These are phyloP conservation scores for Axea sp. DNA, from an alignment of 2,888 invertebrate genomes.

Conservation along the genomic window DNA sequence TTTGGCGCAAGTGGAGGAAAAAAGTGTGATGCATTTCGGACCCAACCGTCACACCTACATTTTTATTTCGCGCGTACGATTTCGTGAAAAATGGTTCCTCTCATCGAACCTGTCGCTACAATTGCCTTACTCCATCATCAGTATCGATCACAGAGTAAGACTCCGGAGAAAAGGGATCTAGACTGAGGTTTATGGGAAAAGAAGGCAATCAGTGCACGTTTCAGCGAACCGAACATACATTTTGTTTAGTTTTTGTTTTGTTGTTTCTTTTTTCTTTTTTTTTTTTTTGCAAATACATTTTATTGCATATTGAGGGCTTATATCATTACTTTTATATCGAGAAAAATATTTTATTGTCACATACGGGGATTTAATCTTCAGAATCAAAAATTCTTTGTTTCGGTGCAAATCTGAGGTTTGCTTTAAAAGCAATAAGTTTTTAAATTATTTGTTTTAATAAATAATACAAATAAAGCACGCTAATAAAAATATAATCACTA, in stretches of 20 bases:
- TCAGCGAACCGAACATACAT: background rate
- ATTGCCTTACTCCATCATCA: constrained; percentile 51
- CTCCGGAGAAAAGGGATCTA: constrained; percentile 24
- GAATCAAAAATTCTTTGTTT: too few species aligned
- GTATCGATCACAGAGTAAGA: constrained; percentile 45
- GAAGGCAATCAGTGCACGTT: constrained; percentile 26
- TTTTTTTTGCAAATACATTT: too few species aligned
- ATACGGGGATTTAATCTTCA: too few species aligned
- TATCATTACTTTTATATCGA: too few species aligned
- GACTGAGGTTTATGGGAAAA: constrained; percentile 27
- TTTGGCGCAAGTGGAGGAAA: constrained; percentile 3
- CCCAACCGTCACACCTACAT: constrained; percentile 20
- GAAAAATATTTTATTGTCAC: too few species aligned
- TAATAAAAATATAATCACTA: too few species aligned
- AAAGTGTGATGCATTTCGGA: constrained; percentile 23
- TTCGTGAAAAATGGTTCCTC: constrained; percentile 52
- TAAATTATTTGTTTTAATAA: too few species aligned
- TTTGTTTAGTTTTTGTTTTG: constrained; percentile 8
- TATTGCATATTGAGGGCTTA: too few species aligned
- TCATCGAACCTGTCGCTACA: constrained; percentile 40
- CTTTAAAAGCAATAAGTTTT: too few species aligned
- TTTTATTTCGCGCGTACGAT: constrained; percentile 51
- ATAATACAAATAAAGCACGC: too few species aligned
- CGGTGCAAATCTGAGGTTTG: too few species aligned
- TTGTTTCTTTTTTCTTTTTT: too few species aligned